Conservation (phyloP, 2,888 invertebrate species). For the Bombylius major region DNA sequence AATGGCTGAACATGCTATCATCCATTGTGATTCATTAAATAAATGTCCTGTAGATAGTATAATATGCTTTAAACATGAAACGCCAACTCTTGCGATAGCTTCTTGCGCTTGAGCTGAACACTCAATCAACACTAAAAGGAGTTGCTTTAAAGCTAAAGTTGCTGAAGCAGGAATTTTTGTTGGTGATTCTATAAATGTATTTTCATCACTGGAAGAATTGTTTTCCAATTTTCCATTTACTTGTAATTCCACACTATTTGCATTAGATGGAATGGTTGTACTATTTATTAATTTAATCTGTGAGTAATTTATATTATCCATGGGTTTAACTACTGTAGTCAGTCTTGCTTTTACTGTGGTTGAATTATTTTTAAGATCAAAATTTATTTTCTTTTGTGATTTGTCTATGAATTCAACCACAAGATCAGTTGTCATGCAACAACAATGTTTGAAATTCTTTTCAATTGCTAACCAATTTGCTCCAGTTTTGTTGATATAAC, state of each 20-base stretch:
- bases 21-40: slow-evolving; percentile 74
- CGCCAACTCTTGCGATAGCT: slow-evolving; percentile 79
- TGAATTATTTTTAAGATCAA: background rate
- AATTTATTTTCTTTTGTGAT: slow-evolving; percentile 42
- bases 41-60: slow-evolving; percentile 73
- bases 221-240: background rate
- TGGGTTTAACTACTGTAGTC: slow-evolving; percentile 32
- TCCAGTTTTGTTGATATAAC: slow-evolving; percentile 58
- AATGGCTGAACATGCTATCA: slow-evolving; percentile 67
- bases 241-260: slow-evolving; percentile 2
- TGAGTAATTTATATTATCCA: slow-evolving; percentile 32
- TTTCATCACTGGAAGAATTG: slow-evolving; percentile 27
- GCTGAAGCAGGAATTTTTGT: slow-evolving; percentile 46
- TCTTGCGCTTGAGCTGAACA: slow-evolving; percentile 84
- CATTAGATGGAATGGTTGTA: slow-evolving; percentile 16
- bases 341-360: slow-evolving; percentile 10
- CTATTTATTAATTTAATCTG: slow-evolving; percentile 31
- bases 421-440: slow-evolving; percentile 82
- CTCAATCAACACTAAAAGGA: slow-evolving; percentile 75
- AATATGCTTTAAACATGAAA: slow-evolving; percentile 79
- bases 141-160: slow-evolving; percentile 73
- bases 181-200: slow-evolving; percentile 34
- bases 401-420: slow-evolving; percentile 75
- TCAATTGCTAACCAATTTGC: slow-evolving; percentile 63
- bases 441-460: slow-evolving; percentile 89